phyloP scores from a whole-genome alignment of 2,888 invertebrate species.

The Epicampocera succincta region DNA sequence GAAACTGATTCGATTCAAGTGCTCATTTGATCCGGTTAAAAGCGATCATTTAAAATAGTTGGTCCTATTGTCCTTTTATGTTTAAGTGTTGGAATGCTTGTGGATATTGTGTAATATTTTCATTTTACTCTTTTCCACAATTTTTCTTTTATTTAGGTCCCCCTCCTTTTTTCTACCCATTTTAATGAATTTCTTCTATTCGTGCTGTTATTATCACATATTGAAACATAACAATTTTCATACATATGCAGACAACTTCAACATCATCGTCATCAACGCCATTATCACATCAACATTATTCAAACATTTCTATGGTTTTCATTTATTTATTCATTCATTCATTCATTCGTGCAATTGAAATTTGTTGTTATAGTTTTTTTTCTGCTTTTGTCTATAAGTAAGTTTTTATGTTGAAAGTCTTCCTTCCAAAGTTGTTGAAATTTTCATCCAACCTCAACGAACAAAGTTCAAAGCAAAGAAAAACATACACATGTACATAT shows the following conservation, averaged over 20 bases:
- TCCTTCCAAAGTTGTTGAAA: constrained; percentile 61
- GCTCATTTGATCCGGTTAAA: too few species aligned
- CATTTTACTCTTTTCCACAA: constrained; percentile 12
- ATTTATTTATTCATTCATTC: constrained; percentile 59
- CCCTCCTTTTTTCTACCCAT: not conserved
- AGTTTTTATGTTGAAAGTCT: constrained; percentile 48
- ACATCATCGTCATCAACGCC: constrained; percentile 33
- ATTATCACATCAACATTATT: constrained; percentile 43
- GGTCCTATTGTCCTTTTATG: constrained; percentile 6
- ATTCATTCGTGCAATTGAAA: constrained; percentile 59
- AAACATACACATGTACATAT: too few species aligned
- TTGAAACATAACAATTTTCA: constrained; percentile 48
- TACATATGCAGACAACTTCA: constrained; percentile 55
- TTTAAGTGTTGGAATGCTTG: not conserved
- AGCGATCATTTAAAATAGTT: not conserved
- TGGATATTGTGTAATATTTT: constrained; percentile 8
- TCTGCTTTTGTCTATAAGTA: not conserved
- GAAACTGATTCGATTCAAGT: too few species aligned
- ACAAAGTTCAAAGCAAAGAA: constrained; percentile 58
- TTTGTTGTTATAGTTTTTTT: constrained; percentile 31
- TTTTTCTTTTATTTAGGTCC: constrained; percentile 1
- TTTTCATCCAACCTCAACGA: constrained; percentile 65
- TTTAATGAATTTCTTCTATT: constrained; percentile 14
- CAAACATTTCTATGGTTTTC: constrained; percentile 66
- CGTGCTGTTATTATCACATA: constrained; percentile 54